phyloP scores from a whole-genome alignment of 2,797 vertebrate genomes.

The Acomys russatus region DNA sequence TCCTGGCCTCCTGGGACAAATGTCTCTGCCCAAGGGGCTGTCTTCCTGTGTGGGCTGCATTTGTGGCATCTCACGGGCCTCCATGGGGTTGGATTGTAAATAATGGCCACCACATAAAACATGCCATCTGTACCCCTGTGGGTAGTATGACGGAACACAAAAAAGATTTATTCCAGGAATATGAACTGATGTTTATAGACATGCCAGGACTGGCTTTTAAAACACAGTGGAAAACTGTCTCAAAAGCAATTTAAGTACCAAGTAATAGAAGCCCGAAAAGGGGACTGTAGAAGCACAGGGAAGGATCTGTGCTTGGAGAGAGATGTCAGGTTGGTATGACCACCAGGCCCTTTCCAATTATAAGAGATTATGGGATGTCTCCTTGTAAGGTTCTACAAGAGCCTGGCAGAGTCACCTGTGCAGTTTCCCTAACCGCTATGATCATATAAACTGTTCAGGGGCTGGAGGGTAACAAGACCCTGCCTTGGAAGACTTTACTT shows the following conservation, averaged over 20 bases:
- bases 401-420: neutral
- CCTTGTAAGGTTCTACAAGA: neutral
- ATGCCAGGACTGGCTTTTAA: constrained; percentile 78
- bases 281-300: neutral
- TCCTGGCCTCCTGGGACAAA: constrained; percentile 74
- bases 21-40: constrained; percentile 72
- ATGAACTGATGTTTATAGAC: constrained; percentile 85
- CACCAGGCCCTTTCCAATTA: neutral
- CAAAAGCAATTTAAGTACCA: constrained; percentile 78
- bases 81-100: constrained; percentile 80
- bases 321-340: neutral
- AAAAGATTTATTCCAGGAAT: constrained; percentile 86
- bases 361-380: neutral
- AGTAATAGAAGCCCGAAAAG: constrained; percentile 58
- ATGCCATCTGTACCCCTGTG: constrained; percentile 85
- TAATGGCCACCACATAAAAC: constrained; percentile 84
- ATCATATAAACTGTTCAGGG: neutral
- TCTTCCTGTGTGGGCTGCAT: constrained; percentile 85
- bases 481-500: neutral
- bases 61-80: constrained; percentile 82
- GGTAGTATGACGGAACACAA: constrained; percentile 82
- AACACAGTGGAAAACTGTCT: constrained; percentile 84
- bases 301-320: constrained; percentile 47
- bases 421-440: neutral
- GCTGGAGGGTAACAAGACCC: neutral